phyloP scores from a whole-genome alignment of 2,888 invertebrate species.

The Lampropteryx suffumata region DNA sequence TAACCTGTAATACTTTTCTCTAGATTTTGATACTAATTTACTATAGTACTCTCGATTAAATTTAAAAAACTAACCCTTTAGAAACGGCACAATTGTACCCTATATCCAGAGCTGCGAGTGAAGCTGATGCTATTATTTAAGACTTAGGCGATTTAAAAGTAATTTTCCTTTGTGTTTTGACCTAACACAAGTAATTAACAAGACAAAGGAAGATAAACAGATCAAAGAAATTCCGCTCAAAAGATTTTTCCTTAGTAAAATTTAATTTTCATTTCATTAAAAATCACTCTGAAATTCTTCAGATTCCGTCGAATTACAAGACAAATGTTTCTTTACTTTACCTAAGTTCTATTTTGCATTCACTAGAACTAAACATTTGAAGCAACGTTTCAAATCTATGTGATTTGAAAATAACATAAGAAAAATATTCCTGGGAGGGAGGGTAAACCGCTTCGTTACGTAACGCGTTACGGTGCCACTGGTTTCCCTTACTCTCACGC shows the following conservation, averaged over 20 bases:
- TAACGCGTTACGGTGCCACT: no score
- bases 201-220: conserved; percentile 31
- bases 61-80: no score
- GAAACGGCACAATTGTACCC: no score
- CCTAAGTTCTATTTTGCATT: neutral
- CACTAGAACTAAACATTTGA: neutral
- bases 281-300: conserved; percentile 40
- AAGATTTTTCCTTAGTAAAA: conserved; percentile 32
- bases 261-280: conserved; percentile 48
- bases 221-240: conserved; percentile 25
- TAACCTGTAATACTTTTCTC: no score
- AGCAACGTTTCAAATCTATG: neutral
- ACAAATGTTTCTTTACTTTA: conserved; percentile 9
- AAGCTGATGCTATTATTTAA: no score
- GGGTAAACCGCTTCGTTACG: no score
- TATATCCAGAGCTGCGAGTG: no score
- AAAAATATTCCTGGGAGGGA: no score
- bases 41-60: no score
- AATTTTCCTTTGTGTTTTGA: conserved; percentile 9
- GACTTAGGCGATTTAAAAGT: neutral
- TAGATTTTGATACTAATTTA: no score
- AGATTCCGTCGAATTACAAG: conserved; percentile 34
- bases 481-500: no score
- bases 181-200: conserved; percentile 30
- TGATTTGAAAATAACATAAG: no score